Evolutionary conservation across 2,113 vertebrate species (phyloP).

Genomic region (Spheniscus mendiculus): DNA sequence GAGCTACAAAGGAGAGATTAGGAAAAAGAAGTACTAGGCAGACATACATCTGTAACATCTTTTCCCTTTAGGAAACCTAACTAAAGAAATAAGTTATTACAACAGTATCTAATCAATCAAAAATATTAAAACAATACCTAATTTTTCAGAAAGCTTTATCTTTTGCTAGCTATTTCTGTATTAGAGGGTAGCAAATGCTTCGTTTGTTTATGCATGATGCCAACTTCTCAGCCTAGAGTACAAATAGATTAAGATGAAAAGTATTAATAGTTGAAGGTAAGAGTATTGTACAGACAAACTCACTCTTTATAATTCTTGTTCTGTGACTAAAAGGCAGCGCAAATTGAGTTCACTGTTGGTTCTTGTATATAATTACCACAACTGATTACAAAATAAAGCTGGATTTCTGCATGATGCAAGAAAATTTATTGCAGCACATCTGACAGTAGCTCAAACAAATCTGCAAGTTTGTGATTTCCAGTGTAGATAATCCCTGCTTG

Average conservation of each 20-base stretch:
- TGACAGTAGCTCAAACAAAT: slow-evolving; percentile 10
- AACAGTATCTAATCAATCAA: not conserved
- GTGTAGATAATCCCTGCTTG: slow-evolving; percentile 3
- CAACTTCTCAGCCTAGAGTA: not conserved
- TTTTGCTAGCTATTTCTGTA: not conserved
- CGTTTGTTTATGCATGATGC: not conserved
- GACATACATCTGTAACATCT: not conserved
- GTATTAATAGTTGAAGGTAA: not conserved
- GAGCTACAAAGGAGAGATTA: not conserved
- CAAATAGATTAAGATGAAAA: not conserved
- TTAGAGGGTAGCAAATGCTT: not conserved
- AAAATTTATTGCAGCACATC: slow-evolving; percentile 18
- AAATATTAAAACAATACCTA: not conserved
- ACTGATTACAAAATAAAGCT: slow-evolving; percentile 36
- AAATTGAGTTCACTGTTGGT: not conserved
- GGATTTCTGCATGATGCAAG: slow-evolving; percentile 32
- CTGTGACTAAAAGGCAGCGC: not conserved
- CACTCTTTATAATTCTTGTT: not conserved
- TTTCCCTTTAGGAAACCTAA: not conserved
- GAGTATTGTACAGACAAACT: not conserved
- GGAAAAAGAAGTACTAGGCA: not conserved
- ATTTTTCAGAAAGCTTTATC: not conserved
- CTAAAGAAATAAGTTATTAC: not conserved
- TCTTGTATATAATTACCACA: not conserved
- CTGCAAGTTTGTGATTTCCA: slow-evolving; percentile 8